Evolutionary conservation across 2,888 invertebrate genomes (phyloP).

Genomic region (Brenthis hecate): DNA sequence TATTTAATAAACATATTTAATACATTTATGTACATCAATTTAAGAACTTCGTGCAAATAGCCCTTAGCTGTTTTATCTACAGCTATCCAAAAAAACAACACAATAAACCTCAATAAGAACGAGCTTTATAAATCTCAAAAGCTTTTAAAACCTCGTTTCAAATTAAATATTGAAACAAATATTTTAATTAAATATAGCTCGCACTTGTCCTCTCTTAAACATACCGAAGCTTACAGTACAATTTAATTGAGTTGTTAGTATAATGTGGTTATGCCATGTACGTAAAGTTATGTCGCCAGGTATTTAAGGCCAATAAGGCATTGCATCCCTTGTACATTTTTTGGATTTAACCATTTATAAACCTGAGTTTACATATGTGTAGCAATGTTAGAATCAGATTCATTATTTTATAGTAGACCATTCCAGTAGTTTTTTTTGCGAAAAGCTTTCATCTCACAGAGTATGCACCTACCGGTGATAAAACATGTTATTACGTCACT

Average conservation of each 20-base stretch:
- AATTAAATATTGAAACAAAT: slow-evolving; percentile 8
- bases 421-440: no score
- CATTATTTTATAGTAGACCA: no score
- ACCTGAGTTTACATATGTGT: not conserved
- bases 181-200: slow-evolving; percentile 15
- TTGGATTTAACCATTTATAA: slow-evolving; percentile 17
- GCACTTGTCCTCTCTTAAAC: slow-evolving; percentile 20
- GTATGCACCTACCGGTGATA: no score
- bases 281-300: slow-evolving; percentile 24
- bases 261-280: slow-evolving; percentile 27
- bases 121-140: no score
- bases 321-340: slow-evolving; percentile 25
- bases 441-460: no score
- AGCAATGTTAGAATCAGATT: not conserved
- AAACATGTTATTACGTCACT: no score
- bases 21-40: no score
- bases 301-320: slow-evolving; percentile 31
- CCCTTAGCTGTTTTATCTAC: no score
- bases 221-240: slow-evolving; percentile 18
- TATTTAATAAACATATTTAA: no score
- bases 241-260: slow-evolving; percentile 34
- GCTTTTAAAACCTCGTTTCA: not conserved
- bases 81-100: not conserved
- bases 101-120: slow-evolving; percentile 9
- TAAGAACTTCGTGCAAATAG: no score